Conservation (phyloP, 2,888 invertebrate species). For the Sesia apiformis region DNA sequence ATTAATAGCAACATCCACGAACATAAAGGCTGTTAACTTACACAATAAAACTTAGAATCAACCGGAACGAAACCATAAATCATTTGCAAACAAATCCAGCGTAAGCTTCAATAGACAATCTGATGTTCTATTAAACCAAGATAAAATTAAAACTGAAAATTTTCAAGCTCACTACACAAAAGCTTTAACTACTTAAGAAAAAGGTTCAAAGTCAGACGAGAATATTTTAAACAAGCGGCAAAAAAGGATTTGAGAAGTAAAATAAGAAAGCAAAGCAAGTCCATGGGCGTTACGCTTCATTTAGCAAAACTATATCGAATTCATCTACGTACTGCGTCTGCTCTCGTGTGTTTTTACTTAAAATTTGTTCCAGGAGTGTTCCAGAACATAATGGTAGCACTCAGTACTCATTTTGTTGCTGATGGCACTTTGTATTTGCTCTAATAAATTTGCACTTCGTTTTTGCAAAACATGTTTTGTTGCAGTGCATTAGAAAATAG, state of each 20-base stretch:
- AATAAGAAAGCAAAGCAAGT: conserved; percentile 34
- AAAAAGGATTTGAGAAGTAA: conserved; percentile 35
- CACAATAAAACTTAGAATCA: conserved; percentile 25
- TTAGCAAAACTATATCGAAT: conserved; percentile 71
- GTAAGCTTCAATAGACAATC: conserved; percentile 45
- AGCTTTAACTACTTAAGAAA: neutral
- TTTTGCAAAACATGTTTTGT: neutral
- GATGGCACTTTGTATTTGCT: conserved; percentile 18
- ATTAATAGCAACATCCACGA: neutral
- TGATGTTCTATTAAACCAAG: conserved; percentile 15
- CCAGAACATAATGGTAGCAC: conserved; percentile 23
- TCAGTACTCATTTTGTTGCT: conserved; percentile 20
- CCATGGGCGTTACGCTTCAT: conserved; percentile 64
- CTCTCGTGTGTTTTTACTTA: conserved; percentile 45
- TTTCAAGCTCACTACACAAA: conserved; percentile 13
- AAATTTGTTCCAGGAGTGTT: conserved; percentile 15
- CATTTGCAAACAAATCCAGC: conserved; percentile 43
- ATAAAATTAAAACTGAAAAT: neutral
- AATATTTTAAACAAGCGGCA: conserved; percentile 17
- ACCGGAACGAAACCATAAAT: conserved; percentile 50
- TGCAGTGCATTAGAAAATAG: neutral
- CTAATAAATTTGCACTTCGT: conserved; percentile 28
- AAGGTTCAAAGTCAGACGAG: conserved; percentile 1
- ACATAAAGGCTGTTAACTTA: conserved; percentile 3
- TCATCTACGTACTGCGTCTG: conserved; percentile 46